Evolutionary conservation across 2,888 invertebrate genomes (phyloP), one percentile per base, ranked within the genome.

Genomic region (Spodoptera littoralis): DNA sequence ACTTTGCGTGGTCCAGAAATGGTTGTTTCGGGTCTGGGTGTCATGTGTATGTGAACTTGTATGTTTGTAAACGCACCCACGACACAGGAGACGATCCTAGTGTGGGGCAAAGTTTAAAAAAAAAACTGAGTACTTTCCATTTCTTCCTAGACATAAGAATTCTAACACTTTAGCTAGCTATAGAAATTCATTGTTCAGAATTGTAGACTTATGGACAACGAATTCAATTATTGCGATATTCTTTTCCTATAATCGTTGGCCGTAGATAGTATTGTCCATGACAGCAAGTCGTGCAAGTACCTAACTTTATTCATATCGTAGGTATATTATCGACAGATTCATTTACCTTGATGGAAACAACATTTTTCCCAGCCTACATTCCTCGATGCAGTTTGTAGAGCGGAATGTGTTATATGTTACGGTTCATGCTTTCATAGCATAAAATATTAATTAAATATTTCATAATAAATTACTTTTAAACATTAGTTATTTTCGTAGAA

Each of bases 261-360:
- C 67, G 30, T 73, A 76, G 18, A 65, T 54, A 65, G 59, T 8
- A 65, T 42, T 43, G 58, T 56, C 63, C 44, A 44, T 60, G 64
- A 36, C 54, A 22, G 56, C 73, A 48, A 60, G 60, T 73, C 72
- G 62, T 64, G 62, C 60, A 47, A 58, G 51, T 24, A 12, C 48
- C 49, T 43, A 49, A 56, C 56, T 47, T 77, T 75, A 65, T 77
- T 67, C 58, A 68, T 65, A 59, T 63, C 53, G 53, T 65, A n/a
- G n/a, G n/a, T n/a, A 49, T 67, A 71, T 72, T 69, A 77, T 65
- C 60, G 41, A 45, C 61, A 61, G 65, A 77, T 79, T 65, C 64
- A 78, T 70, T 79, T 71, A 79, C 77, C 79, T 79, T 79, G 79
- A 70, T 72, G 65, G 56, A 52, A 65, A 69, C 64, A 65, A 68